These are phyloP conservation scores for Drosophila kambysellisi DNA, from an alignment of 2,888 invertebrate species.

Conservation along the genomic window DNA sequence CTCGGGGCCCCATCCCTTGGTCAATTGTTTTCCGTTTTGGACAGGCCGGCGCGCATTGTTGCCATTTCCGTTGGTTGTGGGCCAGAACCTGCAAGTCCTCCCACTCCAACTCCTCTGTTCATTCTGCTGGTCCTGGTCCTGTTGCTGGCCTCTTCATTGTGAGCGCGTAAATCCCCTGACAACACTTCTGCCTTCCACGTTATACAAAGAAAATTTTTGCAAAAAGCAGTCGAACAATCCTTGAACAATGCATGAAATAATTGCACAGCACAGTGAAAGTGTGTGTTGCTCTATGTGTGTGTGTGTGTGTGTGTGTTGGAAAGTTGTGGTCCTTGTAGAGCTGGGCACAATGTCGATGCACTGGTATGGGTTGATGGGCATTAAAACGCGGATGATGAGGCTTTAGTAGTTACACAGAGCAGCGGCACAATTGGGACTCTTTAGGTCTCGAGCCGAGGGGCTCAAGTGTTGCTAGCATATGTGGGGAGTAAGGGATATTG, in stretches of 20 bases:
- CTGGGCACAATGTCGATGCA: conserved; percentile 51
- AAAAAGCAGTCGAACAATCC: conserved; percentile 68
- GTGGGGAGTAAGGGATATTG: conserved; percentile 42
- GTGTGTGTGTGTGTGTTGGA: conserved; percentile 18
- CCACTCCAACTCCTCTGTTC: conserved; percentile 13
- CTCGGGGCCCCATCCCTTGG: conserved; percentile 32
- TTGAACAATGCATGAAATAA: conserved; percentile 75
- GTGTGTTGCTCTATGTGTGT: conserved; percentile 8
- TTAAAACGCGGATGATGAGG: conserved; percentile 75
- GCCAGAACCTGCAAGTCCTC: conserved; percentile 25
- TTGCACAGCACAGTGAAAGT: conserved; percentile 59
- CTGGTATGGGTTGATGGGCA: conserved; percentile 65
- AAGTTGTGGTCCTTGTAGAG: conserved; percentile 52
- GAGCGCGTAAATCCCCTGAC: conserved; percentile 73
- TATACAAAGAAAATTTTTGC: conserved; percentile 68
- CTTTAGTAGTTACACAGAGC: conserved; percentile 70
- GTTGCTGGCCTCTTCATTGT: conserved; percentile 62
- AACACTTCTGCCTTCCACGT: conserved; percentile 71
- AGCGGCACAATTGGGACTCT: conserved; percentile 59
- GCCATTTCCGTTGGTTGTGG: conserved; percentile 68
- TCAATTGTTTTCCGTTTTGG: conserved; percentile 70
- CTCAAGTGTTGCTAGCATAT: conserved; percentile 69
- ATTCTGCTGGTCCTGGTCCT: conserved; percentile 14
- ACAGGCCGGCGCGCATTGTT: conserved; percentile 60
- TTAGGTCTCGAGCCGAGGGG: conserved; percentile 48